A percentile compares a stretch with the other conserved stretches of the same genome.
Evolutionary conservation across 2,888 invertebrate genomes (phyloP).

Genomic region (Coleophora flavipennella): DNA sequence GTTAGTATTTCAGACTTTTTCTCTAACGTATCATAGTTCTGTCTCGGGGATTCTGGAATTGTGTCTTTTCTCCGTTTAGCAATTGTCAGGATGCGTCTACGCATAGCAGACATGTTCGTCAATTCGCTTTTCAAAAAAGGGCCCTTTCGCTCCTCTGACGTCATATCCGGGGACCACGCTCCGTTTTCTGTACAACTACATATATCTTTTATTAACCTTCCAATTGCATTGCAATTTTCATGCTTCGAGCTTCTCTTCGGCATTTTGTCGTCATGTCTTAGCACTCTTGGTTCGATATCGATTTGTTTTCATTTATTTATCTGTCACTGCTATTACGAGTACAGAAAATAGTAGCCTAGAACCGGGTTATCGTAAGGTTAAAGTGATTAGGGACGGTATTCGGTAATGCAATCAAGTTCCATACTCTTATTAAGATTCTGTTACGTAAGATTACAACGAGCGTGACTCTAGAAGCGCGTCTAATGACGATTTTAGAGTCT

Average conservation of each 20-base stretch:
- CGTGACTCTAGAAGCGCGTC: constrained; percentile 21
- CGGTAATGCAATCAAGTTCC: constrained; percentile 20
- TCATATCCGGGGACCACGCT: constrained; percentile 67
- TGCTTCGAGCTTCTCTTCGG: constrained; percentile 45
- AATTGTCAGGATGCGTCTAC: constrained; percentile 54
- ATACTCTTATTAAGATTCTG: constrained; percentile 17
- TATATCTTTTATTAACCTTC: constrained; percentile 59
- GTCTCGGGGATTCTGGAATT: constrained; percentile 40
- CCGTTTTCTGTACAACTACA: constrained; percentile 68
- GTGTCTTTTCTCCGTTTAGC: constrained; percentile 45
- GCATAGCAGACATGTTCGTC: constrained; percentile 63
- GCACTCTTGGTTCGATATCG: constrained; percentile 1
- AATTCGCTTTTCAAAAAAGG: constrained; percentile 60
- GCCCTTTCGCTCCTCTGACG: constrained; percentile 47
- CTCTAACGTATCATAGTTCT: constrained; percentile 29
- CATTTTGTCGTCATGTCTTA: constrained; percentile 36
- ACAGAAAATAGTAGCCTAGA: constrained; percentile 41
- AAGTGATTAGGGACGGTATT: constrained; percentile 30
- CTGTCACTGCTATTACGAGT: constrained; percentile 53
- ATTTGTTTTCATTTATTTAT: constrained; percentile 40
- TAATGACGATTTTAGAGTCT: background rate
- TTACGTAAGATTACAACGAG: constrained; percentile 11
- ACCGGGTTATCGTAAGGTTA: constrained; percentile 18
- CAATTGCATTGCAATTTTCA: constrained; percentile 60
- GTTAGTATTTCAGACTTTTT: constrained; percentile 47